phyloP scores from a whole-genome alignment of 1,140 invertebrate genomes.

The Ceratosolen fusciceps region DNA sequence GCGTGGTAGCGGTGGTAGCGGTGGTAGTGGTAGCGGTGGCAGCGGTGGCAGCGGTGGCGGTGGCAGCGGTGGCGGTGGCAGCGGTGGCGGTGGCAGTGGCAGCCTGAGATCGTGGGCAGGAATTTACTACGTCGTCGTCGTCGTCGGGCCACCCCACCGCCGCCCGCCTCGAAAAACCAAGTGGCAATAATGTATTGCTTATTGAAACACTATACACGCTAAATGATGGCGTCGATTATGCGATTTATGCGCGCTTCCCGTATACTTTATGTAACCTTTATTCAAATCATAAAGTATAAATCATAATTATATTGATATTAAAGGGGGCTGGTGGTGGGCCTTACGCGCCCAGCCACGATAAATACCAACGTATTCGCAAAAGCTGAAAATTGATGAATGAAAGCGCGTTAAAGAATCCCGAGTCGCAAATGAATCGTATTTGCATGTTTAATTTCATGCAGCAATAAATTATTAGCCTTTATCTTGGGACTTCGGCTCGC shows the following conservation, averaged over 20 bases:
- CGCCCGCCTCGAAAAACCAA: background rate
- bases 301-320: background rate
- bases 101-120: background rate
- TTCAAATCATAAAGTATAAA: background rate
- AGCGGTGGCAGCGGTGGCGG: too few species aligned
- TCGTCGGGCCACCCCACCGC: too few species aligned
- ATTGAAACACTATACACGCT: background rate
- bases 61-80: too few species aligned
- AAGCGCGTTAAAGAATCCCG: background rate
- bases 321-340: too few species aligned
- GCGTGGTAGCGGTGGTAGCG: too few species aligned
- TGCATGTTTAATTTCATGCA: constrained; percentile 17
- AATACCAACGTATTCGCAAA: background rate
- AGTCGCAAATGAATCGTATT: background rate
- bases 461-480: constrained; percentile 2
- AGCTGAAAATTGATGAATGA: constrained; percentile 8
- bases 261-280: background rate
- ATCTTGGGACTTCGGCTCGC: background rate
- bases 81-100: too few species aligned
- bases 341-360: background rate
- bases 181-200: background rate
- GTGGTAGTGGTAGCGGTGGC: too few species aligned
- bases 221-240: background rate
- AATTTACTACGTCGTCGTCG: background rate
- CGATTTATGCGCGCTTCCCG: background rate